phyloP scores from a whole-genome alignment of 2,888 invertebrate species.

The Lapara coniferarum region DNA sequence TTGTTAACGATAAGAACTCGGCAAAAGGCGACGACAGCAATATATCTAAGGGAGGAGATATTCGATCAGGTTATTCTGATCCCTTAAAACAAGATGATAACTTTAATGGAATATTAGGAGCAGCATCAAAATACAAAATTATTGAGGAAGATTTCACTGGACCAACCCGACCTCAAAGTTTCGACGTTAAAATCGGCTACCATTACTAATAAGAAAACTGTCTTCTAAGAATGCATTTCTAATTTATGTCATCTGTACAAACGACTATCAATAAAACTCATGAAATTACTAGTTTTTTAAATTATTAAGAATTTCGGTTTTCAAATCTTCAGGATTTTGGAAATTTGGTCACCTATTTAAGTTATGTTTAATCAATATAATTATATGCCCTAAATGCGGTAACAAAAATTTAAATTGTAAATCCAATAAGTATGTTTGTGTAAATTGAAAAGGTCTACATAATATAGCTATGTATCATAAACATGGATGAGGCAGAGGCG shows the following conservation, averaged over 20 bases:
- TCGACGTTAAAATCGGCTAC: constrained; percentile 65
- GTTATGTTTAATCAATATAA: too few species aligned
- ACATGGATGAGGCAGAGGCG: too few species aligned
- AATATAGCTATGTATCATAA: too few species aligned
- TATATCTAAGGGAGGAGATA: not conserved
- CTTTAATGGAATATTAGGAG: not conserved
- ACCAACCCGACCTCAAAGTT: constrained; percentile 63
- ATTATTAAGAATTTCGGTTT: too few species aligned
- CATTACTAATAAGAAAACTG: constrained; percentile 54
- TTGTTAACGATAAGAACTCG: not conserved
- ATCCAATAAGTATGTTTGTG: too few species aligned
- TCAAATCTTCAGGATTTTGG: too few species aligned
- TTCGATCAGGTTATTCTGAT: not conserved
- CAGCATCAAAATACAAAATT: constrained; percentile 22
- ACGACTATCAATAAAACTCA: not conserved
- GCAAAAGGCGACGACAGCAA: not conserved
- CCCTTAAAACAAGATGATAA: not conserved
- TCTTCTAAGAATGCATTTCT: not conserved
- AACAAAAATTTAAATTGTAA: too few species aligned
- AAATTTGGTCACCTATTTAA: too few species aligned
- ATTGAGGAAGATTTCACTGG: constrained; percentile 69
- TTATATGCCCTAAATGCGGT: too few species aligned
- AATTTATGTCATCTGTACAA: not conserved
- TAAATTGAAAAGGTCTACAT: too few species aligned
- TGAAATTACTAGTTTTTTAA: not conserved